Base-by-base conservation (phyloP, 2,888 invertebrate species). In the Clunio marinus region DNA sequence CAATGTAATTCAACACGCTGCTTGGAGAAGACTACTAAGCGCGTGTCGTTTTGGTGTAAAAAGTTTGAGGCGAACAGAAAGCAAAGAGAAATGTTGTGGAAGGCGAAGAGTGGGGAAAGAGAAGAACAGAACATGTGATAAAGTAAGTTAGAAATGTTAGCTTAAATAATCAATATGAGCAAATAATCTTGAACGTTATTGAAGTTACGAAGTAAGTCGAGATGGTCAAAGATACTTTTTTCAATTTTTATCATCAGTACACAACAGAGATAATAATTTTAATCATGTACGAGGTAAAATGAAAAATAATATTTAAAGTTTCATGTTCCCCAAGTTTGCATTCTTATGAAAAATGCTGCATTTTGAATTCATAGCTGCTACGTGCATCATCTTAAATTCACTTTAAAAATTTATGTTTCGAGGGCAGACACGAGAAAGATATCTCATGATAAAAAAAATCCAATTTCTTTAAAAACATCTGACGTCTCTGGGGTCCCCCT, bases 1-100 rank as follows among this genome's bases (percentile, higher is more conserved):
- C 25, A 41, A 63, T 65, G 65, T 32, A 65, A 65, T 65, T 66
- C 66, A 28, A 66, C 20, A 55, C 35, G 28, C 55, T 20, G 45
- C 35, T 27, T 35, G 17, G 25, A 46, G 24, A 46, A 63, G 63
- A 63, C 63, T 63, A 41, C 25, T 27, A 17, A 45, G 17, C 20
- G 25, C 27, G 25, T n/a, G 28, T 37, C 20, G 25, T 10, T 7
- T n/a, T 25, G 15, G 17, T 37, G 63, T 17, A 27, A 57, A 15
- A 60, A 20, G 22, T 51, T 8, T 17, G 28, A 63, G 46, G 2
- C 7, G 25, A 59, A 28, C 22, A n/a, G 59, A 59, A 32, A 22
- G 59, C 22, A 20, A 24, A 62, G 62, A 62, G 62, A 37, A 51
- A 59, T 25, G 22, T 7, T 22, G n/a, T 20, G 22, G 51, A 17